Evolutionary conservation across 1,140 invertebrate genomes (phyloP).

Genomic region (Vollenhovia emeryi): DNA sequence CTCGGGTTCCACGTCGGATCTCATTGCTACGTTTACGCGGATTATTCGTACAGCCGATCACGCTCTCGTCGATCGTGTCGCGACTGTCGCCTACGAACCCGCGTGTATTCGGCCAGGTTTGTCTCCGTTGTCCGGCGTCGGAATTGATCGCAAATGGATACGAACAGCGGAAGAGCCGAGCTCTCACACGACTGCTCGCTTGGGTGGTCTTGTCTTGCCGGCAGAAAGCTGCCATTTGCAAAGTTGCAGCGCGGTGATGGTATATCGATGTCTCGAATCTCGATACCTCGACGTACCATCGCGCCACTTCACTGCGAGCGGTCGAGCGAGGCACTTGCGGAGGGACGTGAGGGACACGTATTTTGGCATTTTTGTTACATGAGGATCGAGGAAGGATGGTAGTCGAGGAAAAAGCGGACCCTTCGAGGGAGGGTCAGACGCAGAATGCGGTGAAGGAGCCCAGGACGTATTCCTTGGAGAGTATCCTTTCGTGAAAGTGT

Average conservation of each 20-base stretch:
- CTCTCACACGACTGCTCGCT: no score
- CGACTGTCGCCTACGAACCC: neutral
- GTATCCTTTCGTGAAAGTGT: conserved; percentile 80
- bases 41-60: neutral
- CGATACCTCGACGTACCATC: neutral
- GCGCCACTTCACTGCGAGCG: no score
- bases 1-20: neutral
- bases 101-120: neutral
- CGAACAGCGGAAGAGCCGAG: no score
- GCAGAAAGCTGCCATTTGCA: neutral
- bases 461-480: conserved; percentile 80
- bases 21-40: neutral
- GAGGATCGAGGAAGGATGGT: conserved; percentile 70
- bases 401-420: conserved; percentile 74
- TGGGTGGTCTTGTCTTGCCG: no score
- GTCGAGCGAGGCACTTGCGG: no score
- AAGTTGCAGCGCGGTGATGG: neutral
- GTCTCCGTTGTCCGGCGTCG: no score
- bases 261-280: neutral
- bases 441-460: conserved; percentile 69
- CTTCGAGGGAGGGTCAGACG: conserved; percentile 66
- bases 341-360: no score
- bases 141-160: no score
- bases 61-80: no score
- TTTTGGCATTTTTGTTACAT: neutral